phyloP scores from a whole-genome alignment of 2,113 vertebrate genomes.

The Zapornia atra region DNA sequence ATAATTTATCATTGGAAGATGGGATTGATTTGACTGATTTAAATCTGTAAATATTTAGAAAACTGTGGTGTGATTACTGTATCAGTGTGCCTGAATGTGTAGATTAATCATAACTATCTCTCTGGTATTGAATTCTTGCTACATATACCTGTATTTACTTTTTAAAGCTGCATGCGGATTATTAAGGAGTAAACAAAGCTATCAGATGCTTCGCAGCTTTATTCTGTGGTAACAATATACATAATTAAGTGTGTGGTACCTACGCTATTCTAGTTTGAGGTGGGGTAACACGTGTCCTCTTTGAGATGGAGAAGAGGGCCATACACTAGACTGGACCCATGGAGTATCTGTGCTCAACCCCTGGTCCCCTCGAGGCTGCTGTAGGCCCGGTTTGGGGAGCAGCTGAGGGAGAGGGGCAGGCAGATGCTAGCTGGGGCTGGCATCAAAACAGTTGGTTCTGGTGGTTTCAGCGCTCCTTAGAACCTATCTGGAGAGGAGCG shows the following conservation, averaged over 20 bases:
- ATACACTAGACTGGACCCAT: too few species aligned
- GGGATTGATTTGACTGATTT: conserved; percentile 7
- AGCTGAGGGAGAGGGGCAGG: background rate
- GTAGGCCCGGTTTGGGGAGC: background rate
- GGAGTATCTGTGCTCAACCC: background rate
- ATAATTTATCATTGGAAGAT: background rate
- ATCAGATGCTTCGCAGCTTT: background rate
- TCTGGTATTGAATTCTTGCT: background rate
- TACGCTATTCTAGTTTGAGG: background rate
- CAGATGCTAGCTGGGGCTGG: background rate
- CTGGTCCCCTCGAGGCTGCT: background rate
- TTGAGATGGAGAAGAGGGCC: background rate
- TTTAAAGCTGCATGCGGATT: background rate
- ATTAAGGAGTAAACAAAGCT: background rate
- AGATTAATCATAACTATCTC: background rate
- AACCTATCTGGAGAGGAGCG: background rate
- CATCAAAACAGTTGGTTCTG: background rate
- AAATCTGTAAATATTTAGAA: background rate
- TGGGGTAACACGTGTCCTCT: background rate
- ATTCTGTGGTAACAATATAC: background rate
- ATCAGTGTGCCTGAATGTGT: background rate
- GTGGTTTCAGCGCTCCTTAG: background rate
- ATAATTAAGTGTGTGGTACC: background rate
- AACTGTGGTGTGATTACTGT: background rate
- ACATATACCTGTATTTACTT: background rate